Base-by-base conservation (phyloP, 2,797 vertebrate species). In the Thaleichthys pacificus region DNA sequence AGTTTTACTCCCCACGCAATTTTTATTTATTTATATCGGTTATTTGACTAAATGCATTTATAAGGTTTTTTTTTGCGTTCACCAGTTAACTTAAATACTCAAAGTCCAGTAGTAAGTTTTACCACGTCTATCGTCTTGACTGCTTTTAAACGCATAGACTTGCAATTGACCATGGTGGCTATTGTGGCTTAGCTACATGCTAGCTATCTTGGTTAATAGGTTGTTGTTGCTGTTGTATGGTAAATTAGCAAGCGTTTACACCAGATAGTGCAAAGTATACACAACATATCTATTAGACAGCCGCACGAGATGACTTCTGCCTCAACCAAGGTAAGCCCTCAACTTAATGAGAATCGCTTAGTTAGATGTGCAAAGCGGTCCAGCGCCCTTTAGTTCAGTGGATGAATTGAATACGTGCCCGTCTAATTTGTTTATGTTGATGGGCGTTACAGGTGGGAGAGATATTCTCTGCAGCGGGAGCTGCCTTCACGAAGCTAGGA, bases 391-490 rank as follows among this genome's bases (percentile, higher is more conserved):
- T 47, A 14, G 42, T n/a, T 12, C 58, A 61, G 58, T 17, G 51
- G 22, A 61, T 3, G 24, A 22, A 61, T 61, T 11, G 6, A 24
- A 22, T 60, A 22, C 17, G 63, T 38, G 63, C 26, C 22, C 15
- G 15, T 62, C 61, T 32, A 19, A 24, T 62, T 15, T 15, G 6
- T 30, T 14, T 14, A 22, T 30, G 26, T 5, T 15, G 17, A 62
- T 62, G 24, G 14, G 17, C 28, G 9, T 63, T 8, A 35, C 87
- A 97, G 96, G 96, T 97, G 9, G 96, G 96, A 19, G 95, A 97
- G 91, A 97, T 97, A 67, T 97, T 97, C 90, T 96, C 96, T 0
- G 96, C 96, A 4, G 96, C 96, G 0, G 96, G 96, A 51, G 94
- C 95, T 24, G 96, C 96, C 28, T 97, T 97, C 88, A 94, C 94